Percentiles rank a stretch among this genome's conserved stretches.
Evolutionary conservation across 2,888 invertebrate species (phyloP).

Genomic region (Ephialtes manifestator): DNA sequence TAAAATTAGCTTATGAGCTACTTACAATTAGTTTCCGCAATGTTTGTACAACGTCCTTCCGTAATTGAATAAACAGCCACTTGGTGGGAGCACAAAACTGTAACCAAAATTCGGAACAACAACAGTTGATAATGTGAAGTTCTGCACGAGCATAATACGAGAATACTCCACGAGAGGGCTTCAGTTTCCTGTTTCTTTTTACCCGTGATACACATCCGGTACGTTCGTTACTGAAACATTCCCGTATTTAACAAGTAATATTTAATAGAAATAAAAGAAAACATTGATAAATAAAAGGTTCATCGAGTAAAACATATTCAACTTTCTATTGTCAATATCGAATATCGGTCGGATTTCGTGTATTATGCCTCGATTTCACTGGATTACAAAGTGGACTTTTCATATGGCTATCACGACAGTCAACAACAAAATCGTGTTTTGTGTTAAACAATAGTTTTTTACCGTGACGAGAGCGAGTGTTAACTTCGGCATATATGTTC

Average conservation of each 20-base stretch:
- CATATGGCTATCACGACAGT: constrained; percentile 59
- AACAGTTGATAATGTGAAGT: constrained; percentile 8
- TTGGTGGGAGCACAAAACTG: constrained; percentile 1
- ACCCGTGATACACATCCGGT: constrained; percentile 78
- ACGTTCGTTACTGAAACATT: constrained; percentile 70
- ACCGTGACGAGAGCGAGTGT: neutral
- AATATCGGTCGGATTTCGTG: constrained; percentile 62
- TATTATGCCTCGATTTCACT: constrained; percentile 72
- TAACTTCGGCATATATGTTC: neutral
- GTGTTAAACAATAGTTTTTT: neutral
- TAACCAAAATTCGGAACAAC: neutral
- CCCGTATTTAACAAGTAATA: constrained; percentile 75
- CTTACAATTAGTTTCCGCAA: neutral
- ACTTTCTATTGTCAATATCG: constrained; percentile 10
- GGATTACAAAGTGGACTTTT: constrained; percentile 74
- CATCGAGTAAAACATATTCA: constrained; percentile 34
- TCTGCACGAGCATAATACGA: neutral
- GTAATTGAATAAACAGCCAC: neutral
- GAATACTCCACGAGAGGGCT: constrained; percentile 30
- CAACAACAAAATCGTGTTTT: constrained; percentile 70
- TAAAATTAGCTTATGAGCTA: neutral
- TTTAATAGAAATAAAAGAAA: constrained; percentile 66
- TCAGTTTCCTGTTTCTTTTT: constrained; percentile 80
- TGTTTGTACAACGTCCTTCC: neutral
- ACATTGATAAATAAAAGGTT: constrained; percentile 74